Evolutionary conservation across 2,797 vertebrate genomes (phyloP).

Genomic region (Rhinophrynus dorsalis): DNA sequence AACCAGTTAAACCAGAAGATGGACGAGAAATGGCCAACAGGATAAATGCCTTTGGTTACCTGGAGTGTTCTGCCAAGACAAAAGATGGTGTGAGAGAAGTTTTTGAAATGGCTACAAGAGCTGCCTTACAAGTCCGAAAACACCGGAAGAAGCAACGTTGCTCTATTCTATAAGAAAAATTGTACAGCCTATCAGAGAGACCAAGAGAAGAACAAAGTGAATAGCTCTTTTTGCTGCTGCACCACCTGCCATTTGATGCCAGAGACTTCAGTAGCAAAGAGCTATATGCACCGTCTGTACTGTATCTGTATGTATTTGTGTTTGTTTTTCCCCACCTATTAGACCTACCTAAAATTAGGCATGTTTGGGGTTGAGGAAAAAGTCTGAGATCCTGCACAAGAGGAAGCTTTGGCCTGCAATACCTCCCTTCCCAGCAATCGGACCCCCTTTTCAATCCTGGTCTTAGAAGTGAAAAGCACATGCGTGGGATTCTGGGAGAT

Average conservation of each 20-base stretch:
- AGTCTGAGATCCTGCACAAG: not conserved
- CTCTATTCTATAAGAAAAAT: constrained; percentile 78
- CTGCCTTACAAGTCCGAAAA: constrained; percentile 92
- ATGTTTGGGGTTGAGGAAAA: constrained; percentile 9
- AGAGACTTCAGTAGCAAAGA: constrained; percentile 45
- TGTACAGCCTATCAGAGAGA: constrained; percentile 18
- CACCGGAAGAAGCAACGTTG: constrained; percentile 85
- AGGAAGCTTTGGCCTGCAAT: constrained; percentile 1
- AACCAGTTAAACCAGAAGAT: constrained; percentile 91
- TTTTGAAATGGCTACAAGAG: constrained; percentile 96
- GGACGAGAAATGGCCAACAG: constrained; percentile 96
- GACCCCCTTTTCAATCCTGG: not conserved
- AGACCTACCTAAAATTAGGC: constrained; percentile 21
- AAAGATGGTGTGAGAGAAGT: constrained; percentile 96
- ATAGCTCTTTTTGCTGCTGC: constrained; percentile 36
- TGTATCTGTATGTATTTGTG: constrained; percentile 43
- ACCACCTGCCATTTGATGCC: constrained; percentile 24
- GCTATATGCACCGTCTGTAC: constrained; percentile 45
- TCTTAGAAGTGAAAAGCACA: constrained; percentile 36
- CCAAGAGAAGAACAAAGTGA: constrained; percentile 39
- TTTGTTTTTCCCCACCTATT: constrained; percentile 34
- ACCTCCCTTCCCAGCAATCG: constrained; percentile 6
- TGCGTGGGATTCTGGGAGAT: constrained; percentile 26
- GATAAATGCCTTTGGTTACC: constrained; percentile 93
- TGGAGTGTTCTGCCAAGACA: constrained; percentile 96